Base-by-base conservation (phyloP, 1,140 invertebrate genomes). In the Propsilocerus akamusi region DNA sequence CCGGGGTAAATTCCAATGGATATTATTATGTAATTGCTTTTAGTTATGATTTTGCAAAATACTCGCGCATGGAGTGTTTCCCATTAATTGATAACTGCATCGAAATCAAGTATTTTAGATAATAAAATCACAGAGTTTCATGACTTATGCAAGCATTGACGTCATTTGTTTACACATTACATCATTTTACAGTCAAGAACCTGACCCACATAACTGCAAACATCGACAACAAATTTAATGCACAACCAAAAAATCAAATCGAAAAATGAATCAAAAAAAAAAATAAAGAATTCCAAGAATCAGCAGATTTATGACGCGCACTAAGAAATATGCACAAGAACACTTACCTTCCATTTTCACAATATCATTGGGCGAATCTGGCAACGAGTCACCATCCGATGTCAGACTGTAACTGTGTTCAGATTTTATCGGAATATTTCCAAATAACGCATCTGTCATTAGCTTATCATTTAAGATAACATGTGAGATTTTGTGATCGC, bases 381-480 rank as follows among this genome's bases (percentile, higher is more conserved):
- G 74, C 53, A 74, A 57, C 55, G 80, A 75, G 64, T 83, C 72
- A 53, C 74, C 68, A 68, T 83, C 69, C 59, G 79, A 77, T 53
- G 74, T 72, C 4, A 85, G 65, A 57, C 83, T 86, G 68, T 87
- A 87, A 48, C 81, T 85, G 68, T 87, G 82, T 71, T 92, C 84
- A 61, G 81, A 77, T 72, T 90, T 81, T 65, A 90, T 84, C 54
- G 85, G 81, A 49, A 72, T 63, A 17, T 80, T 78, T 37, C 83
- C 84, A 8, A 89, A 70, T 12, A 83, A 78, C 0, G 87, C 86
- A 59, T 92, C 89, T 23, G 88, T 88, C 78, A 93, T 92, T 57
- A 92, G 73, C 55, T 84, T 75, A 65, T 93, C 89, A 61, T 89
- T 83, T 2, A 92, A 68, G 20, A 89, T 77, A 49, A 91, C 84